phyloP scores from a whole-genome alignment of 2,113 vertebrate genomes.

The Rousettus leschenaultii region DNA sequence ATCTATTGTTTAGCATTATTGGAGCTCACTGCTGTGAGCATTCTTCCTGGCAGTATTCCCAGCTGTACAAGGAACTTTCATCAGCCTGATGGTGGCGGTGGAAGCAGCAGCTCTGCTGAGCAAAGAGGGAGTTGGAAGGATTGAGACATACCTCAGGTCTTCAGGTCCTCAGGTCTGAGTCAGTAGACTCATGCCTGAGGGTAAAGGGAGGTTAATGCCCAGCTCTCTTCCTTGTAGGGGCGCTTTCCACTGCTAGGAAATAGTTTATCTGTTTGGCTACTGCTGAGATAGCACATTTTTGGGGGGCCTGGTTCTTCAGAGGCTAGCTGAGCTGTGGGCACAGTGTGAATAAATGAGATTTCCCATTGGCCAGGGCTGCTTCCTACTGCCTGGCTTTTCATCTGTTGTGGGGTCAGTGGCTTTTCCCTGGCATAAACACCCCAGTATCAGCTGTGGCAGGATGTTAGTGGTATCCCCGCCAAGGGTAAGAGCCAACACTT shows the following conservation, averaged over 20 bases:
- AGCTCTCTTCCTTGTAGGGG: not conserved
- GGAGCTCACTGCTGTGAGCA: conserved; percentile 22
- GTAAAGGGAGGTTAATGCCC: not conserved
- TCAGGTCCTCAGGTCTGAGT: not conserved
- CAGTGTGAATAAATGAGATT: not conserved
- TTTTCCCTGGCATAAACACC: not conserved
- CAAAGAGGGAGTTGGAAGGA: not conserved
- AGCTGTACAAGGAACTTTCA: not conserved
- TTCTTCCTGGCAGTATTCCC: conserved; percentile 61
- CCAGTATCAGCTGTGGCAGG: not conserved
- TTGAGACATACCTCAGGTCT: conserved; percentile 35
- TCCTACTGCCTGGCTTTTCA: not conserved
- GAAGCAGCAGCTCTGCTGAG: not conserved
- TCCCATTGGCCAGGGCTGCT: not conserved
- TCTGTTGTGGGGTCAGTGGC: not conserved
- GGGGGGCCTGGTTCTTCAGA: not conserved
- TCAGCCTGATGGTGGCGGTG: conserved; percentile 32
- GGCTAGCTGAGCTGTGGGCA: not conserved
- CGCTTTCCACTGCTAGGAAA: not conserved
- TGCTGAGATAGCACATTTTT: not conserved
- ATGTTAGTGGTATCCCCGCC: not conserved
- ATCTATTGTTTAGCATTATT: conserved; percentile 62
- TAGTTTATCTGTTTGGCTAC: not conserved
- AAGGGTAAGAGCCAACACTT: not conserved
- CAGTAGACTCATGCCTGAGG: conserved; percentile 13